Evolutionary conservation across 2,888 invertebrate species (phyloP).

Genomic region (Dryococelus australis): DNA sequence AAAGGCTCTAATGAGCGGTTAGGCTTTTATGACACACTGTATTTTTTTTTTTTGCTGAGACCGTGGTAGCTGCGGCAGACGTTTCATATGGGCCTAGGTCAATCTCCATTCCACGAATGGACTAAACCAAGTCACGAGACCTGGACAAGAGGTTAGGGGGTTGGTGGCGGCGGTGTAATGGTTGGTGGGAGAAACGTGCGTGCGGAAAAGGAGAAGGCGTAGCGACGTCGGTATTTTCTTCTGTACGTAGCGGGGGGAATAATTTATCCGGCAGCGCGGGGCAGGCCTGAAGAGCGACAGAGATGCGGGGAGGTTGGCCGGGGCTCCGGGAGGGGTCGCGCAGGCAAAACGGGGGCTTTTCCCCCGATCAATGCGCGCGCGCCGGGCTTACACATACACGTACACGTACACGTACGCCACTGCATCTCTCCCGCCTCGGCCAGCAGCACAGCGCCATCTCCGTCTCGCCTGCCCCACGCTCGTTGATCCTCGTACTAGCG

Average conservation of each 20-base stretch:
- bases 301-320: background rate
- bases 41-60: no score
- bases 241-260: background rate
- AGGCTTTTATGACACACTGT: no score
- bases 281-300: background rate
- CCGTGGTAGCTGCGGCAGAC: no score
- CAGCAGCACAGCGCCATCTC: slow-evolving; percentile 51
- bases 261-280: slow-evolving; percentile 10
- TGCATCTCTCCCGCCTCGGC: slow-evolving; percentile 50
- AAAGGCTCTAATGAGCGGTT: no score
- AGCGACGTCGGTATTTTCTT: background rate
- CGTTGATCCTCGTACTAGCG: slow-evolving; percentile 40
- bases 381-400: background rate
- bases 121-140: no score
- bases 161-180: no score
- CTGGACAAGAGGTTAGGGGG: no score
- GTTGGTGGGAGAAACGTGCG: background rate
- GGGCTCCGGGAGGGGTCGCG: slow-evolving; percentile 10
- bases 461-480: slow-evolving; percentile 55
- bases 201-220: background rate
- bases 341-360: slow-evolving; percentile 9
- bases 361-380: slow-evolving; percentile 11
- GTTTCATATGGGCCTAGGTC: no score
- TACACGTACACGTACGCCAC: background rate
- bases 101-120: no score